Evolutionary conservation across 2,797 vertebrate species (phyloP).

Genomic region (Rhynchonycteris naso): DNA sequence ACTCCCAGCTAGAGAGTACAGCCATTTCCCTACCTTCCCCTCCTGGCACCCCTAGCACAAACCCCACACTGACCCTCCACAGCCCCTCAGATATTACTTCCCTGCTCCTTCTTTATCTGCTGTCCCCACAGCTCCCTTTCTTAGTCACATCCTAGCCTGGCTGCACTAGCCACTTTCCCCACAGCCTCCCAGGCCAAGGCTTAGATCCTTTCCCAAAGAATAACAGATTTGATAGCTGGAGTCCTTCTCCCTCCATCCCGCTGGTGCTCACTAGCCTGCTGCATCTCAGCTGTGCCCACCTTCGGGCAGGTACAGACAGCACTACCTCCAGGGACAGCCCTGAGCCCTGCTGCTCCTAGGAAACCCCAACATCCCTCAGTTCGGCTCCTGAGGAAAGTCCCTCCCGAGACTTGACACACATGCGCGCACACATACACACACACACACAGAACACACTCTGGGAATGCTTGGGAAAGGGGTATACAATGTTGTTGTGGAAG

Average conservation of each 20-base stretch:
- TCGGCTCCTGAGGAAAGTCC: background rate
- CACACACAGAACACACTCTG: conserved; percentile 31
- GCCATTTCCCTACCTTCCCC: background rate
- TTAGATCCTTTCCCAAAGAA: background rate
- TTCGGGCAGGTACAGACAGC: background rate
- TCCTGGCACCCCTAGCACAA: background rate
- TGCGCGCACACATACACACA: background rate
- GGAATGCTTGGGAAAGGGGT: conserved; percentile 58
- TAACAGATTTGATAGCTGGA: background rate
- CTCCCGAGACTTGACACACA: background rate
- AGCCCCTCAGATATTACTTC: background rate
- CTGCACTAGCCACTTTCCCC: background rate
- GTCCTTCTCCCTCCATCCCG: background rate
- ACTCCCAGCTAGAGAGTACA: background rate
- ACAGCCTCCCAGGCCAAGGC: background rate
- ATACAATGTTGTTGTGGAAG: background rate
- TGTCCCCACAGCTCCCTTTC: background rate
- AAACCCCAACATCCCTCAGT: background rate
- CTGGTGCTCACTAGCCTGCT: background rate
- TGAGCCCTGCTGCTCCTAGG: background rate
- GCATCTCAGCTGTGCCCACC: background rate
- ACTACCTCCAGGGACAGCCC: background rate
- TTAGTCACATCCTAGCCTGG: background rate
- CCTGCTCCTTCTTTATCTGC: background rate
- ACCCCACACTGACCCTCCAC: background rate